Evolutionary conservation across 2,797 vertebrate genomes (phyloP).

Genomic region (Mareca penelope): DNA sequence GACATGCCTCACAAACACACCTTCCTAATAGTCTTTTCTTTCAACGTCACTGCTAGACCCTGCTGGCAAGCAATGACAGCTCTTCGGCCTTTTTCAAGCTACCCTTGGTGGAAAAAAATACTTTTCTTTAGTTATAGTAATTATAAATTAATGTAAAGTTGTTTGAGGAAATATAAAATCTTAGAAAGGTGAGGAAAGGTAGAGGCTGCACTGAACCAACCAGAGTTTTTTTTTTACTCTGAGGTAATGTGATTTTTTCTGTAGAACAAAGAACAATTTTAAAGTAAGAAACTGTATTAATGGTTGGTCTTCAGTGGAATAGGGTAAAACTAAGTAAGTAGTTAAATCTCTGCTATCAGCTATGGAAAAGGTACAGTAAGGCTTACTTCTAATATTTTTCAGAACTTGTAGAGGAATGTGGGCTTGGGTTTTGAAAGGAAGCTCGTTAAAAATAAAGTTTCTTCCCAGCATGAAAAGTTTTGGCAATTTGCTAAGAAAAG

Average conservation of each 20-base stretch:
- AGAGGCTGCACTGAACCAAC: background rate
- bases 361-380: background rate
- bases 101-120: background rate
- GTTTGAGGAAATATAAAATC: background rate
- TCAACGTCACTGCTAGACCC: background rate
- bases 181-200: background rate
- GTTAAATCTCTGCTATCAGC: background rate
- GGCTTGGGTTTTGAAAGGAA: background rate
- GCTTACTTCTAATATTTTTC: background rate
- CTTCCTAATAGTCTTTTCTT: background rate
- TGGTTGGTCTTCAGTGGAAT: background rate
- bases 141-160: background rate
- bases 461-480: conserved; percentile 8
- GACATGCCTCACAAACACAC: background rate
- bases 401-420: background rate
- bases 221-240: background rate
- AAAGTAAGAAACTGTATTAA: background rate
- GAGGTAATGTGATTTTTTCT: background rate
- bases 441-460: conserved; percentile 33
- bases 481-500: conserved; percentile 49
- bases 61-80: background rate
- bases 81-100: background rate
- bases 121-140: background rate
- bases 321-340: background rate
- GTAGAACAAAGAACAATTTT: background rate